These are phyloP conservation scores for Channa striata DNA, from an alignment of 2,797 vertebrate species.

Conservation along the genomic window DNA sequence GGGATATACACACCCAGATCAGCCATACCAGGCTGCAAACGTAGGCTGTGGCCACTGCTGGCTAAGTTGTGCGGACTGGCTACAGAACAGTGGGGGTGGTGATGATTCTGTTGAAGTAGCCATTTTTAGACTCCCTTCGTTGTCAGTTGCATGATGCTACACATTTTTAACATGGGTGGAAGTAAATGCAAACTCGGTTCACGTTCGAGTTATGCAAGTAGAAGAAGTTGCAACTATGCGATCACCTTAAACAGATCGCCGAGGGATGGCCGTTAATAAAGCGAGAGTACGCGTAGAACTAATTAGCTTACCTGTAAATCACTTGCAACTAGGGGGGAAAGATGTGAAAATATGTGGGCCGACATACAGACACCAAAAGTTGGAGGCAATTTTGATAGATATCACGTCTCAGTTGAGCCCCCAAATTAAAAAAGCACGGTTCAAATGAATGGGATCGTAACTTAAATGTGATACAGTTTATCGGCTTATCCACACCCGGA, in stretches of 20 bases:
- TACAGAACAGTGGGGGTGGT: constrained; percentile 71
- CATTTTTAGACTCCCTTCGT: constrained; percentile 81
- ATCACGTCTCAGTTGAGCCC: background rate
- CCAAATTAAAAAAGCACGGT: accelerated
- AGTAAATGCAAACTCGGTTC: constrained; percentile 38
- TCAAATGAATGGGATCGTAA: background rate
- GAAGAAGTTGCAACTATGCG: constrained; percentile 19
- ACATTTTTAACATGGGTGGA: constrained; percentile 37
- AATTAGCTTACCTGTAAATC: constrained; percentile 58
- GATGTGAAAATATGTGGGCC: constrained; percentile 36
- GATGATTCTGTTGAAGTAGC: constrained; percentile 72
- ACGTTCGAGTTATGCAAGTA: constrained; percentile 24
- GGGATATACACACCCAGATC: constrained; percentile 41
- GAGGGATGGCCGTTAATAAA: constrained; percentile 20
- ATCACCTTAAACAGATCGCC: background rate
- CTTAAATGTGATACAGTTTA: constrained; percentile 1
- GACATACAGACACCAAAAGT: background rate
- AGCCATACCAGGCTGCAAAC: constrained; percentile 37
- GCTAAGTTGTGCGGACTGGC: constrained; percentile 63
- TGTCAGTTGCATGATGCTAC: constrained; percentile 69
- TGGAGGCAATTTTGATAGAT: background rate
- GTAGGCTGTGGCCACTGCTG: constrained; percentile 59
- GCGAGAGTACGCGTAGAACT: constrained; percentile 23
- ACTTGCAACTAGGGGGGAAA: constrained; percentile 32
- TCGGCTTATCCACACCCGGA: constrained; percentile 53